Base-by-base conservation (phyloP, 2,797 vertebrate species). In the Sus cebifrons region DNA sequence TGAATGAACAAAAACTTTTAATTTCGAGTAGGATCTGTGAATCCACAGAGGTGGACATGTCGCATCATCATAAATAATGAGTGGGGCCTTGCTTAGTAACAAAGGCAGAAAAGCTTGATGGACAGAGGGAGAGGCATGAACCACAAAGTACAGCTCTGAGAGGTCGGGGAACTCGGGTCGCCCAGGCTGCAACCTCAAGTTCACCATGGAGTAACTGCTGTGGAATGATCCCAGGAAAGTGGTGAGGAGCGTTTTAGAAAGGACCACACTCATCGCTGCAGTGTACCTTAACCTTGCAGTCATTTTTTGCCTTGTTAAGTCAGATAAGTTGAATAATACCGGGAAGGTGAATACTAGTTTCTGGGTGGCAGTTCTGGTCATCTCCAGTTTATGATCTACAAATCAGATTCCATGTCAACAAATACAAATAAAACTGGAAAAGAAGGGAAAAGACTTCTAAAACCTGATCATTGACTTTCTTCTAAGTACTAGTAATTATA, bases 391-490 rank as follows among this genome's bases (percentile, higher is more conserved):
- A 86, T 70, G 78, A 70, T 49, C 32, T n/a, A 73, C 54, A 87
- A 71, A 91, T 88, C 64, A 96, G 40, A 86, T 86, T 79, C 49
- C 71, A 49, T 83, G 44, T 79, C 83, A 54, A 79, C 52, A 95
- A 79, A 83, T 81, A 88, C 54, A 73, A 90, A 64, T 84, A 86
- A 88, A 93, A 95, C 18, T 74, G 27, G 58, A 52, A 77, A 62
- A 79, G 49, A 92, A 86, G 70, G 16, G 78, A 60, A 54, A 90
- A 73, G 68, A 64, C 25, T 74, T 81, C 56, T 58, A 32, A 96
- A 96, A 77, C 29, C n/a, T 77, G 70, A 5, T 65, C 75, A 49
- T 44, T 40, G 21, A 65, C 67, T 82, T 86, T 91, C 29, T 78
- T 78, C 64, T 86, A 73, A 95, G 49, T 68, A 54, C 12, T 58